Percentiles rank a stretch among this genome's conserved stretches.
These are phyloP conservation scores for Corythoichthys intestinalis DNA, from an alignment of 2,113 vertebrate species.

Conservation along the genomic window DNA sequence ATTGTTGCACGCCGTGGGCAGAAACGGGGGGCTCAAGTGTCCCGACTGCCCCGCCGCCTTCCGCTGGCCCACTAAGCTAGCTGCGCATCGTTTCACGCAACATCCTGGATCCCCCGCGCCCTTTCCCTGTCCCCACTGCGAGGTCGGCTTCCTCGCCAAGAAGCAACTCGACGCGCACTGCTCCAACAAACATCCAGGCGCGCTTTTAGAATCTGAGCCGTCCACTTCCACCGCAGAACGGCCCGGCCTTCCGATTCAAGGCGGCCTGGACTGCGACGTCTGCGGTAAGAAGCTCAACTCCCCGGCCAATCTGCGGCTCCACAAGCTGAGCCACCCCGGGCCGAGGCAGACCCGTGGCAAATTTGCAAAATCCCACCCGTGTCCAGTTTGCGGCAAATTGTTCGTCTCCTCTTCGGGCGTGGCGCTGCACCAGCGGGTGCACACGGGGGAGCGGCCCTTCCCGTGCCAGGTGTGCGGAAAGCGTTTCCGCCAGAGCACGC, in stretches of 20 bases:
- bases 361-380: slow-evolving; percentile 75
- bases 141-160: slow-evolving; percentile 69
- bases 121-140: slow-evolving; percentile 74
- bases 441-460: slow-evolving; percentile 76
- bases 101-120: slow-evolving; percentile 71
- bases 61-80: slow-evolving; percentile 73
- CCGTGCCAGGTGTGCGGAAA: slow-evolving; percentile 82
- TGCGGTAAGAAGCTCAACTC: slow-evolving; percentile 78
- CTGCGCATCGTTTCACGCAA: slow-evolving; percentile 69
- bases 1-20: slow-evolving; percentile 72
- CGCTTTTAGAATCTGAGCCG: slow-evolving; percentile 24
- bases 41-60: slow-evolving; percentile 75
- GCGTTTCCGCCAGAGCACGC: slow-evolving; percentile 85
- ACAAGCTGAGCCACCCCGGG: slow-evolving; percentile 66
- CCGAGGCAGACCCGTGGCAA: slow-evolving; percentile 48
- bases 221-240: slow-evolving; percentile 36
- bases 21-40: slow-evolving; percentile 39
- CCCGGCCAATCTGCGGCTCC: slow-evolving; percentile 70
- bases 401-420: slow-evolving; percentile 85
- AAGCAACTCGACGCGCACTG: slow-evolving; percentile 70
- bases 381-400: slow-evolving; percentile 77
- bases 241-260: neutral
- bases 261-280: slow-evolving; percentile 62
- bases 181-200: slow-evolving; percentile 55
- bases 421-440: slow-evolving; percentile 82